These are phyloP conservation scores for Amblyteles armatorius DNA, from an alignment of 2,888 invertebrate species.

Conservation along the genomic window DNA sequence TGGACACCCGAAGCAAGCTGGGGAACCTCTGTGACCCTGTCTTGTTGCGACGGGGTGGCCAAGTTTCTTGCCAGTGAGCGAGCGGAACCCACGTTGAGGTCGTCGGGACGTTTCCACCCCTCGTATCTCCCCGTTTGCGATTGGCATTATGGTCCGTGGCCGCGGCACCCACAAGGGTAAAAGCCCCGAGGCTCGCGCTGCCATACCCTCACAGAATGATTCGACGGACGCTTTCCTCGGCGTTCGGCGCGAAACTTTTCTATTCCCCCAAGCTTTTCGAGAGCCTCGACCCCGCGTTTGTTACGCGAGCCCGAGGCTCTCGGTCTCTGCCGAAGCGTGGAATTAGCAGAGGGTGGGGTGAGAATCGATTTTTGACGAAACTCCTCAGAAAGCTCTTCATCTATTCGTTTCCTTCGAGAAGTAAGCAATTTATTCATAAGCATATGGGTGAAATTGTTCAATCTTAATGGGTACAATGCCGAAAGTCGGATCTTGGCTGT, in stretches of 20 bases:
- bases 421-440: constrained; percentile 8
- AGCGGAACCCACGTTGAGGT: constrained; percentile 10
- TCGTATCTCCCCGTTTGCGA: constrained; percentile 45
- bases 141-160: constrained; percentile 50
- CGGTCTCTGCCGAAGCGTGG: constrained; percentile 68
- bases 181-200: constrained; percentile 25
- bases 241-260: constrained; percentile 43
- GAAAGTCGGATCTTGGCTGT: not conserved
- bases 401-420: not conserved
- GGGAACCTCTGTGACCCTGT: not conserved
- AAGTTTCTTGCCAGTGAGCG: constrained; percentile 31
- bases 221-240: constrained; percentile 66
- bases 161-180: constrained; percentile 37
- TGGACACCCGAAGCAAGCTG: constrained; percentile 15
- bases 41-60: constrained; percentile 2
- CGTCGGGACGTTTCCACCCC: constrained; percentile 53
- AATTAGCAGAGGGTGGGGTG: constrained; percentile 69
- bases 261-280: constrained; percentile 28
- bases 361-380: constrained; percentile 66
- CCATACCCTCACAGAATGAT: constrained; percentile 18
- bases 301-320: constrained; percentile 27
- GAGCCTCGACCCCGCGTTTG: constrained; percentile 2
- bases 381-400: not conserved
- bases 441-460: not conserved
- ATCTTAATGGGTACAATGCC: not conserved